Evolutionary conservation across 2,888 invertebrate genomes (phyloP).

Genomic region (Andrena chrysosceles): DNA sequence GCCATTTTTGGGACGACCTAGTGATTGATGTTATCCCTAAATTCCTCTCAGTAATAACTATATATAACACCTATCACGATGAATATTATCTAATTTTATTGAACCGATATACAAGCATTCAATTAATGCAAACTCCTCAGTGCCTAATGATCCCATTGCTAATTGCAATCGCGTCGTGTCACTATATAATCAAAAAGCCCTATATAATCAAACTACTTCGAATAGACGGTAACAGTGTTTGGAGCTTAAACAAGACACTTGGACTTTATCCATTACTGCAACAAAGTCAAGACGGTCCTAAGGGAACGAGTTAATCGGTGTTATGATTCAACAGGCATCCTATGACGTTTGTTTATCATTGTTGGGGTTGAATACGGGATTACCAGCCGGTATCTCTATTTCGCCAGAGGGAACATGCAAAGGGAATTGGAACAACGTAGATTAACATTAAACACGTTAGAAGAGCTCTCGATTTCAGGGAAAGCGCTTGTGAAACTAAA

Average conservation of each 20-base stretch:
- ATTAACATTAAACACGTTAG: constrained; percentile 28
- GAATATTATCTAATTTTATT: no score
- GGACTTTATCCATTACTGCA: background rate
- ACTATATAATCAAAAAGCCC: no score
- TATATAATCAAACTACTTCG: no score
- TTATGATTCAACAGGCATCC: background rate
- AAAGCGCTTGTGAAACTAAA: background rate
- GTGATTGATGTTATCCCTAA: no score
- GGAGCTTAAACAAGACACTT: background rate
- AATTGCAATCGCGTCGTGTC: no score
- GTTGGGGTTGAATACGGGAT: constrained; percentile 29
- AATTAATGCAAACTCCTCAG: no score
- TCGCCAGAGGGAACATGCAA: constrained; percentile 22
- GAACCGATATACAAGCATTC: no score
- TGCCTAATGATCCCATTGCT: no score
- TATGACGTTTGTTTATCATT: constrained; percentile 26
- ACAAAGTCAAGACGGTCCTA: background rate
- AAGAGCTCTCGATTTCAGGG: background rate
- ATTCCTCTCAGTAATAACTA: no score
- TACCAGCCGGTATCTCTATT: constrained; percentile 11
- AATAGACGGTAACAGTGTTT: background rate
- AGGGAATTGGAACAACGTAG: constrained; percentile 29
- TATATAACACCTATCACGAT: no score
- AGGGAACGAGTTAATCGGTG: constrained; percentile 25
- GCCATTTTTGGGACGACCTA: no score